Base-by-base conservation (phyloP, 2,797 vertebrate species). In the Loris lydekkerianus region DNA sequence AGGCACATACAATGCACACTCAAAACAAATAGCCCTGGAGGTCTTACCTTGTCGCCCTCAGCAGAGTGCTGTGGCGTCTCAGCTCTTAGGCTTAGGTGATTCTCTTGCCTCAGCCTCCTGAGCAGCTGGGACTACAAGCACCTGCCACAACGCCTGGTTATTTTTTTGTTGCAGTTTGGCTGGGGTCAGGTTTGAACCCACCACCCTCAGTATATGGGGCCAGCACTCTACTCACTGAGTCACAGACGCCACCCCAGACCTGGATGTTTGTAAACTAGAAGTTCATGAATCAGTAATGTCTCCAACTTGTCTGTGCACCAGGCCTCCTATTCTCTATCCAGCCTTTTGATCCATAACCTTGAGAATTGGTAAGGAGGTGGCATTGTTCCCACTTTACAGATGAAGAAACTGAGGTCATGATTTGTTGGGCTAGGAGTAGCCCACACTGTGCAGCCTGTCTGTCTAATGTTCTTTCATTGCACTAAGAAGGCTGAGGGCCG, bases 381-480 rank as follows among this genome's bases (percentile, higher is more conserved):
- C 31, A 6, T 61, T 13, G 6, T 43, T 92, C 58, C 21, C n/a
- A 3, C 78, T 78, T 83, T 27, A 53, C 73, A 72, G 20, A 31
- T 69, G 61, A 86, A 46, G 90, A 86, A 73, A 73, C 40, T 9
- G n/a, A 92, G 77, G n/a, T 60, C 7, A 2, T 43, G 76, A 14
- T 49, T 29, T 25, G 23, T 2, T 13, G 43, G 34, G 31, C 13
- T 0, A 6, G 70, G n/a, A 46, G 60, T 17, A 49, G 67, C 27
- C 29, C 7, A 0, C 7, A 0, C 31, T 5, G 2, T 18, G n/a
- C 27, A 60, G 58, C 61, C 72, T 11, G 31, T 9, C 53, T 9
- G 5, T 77, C 46, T 0, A 10, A 0, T 25, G 25, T 23, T 56
- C 18, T 70, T 11, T 14, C 37, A 8, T 5, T 23, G 1, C 29